Evolutionary conservation across 2,888 invertebrate genomes (phyloP).

Genomic region (Iselma pallidipennis): DNA sequence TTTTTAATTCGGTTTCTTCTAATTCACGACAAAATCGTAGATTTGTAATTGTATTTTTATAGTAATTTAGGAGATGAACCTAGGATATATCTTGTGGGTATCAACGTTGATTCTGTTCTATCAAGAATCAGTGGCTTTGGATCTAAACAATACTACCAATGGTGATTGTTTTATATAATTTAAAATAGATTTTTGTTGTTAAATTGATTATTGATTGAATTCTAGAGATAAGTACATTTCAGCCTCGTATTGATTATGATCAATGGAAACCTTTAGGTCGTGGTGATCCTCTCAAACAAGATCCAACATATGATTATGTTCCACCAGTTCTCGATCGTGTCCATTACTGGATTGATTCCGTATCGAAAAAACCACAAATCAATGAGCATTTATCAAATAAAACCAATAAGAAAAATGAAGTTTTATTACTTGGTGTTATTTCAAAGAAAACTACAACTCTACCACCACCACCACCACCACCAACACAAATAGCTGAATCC

Average conservation of each 20-base stretch:
- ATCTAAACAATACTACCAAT: not conserved
- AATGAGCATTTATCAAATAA: conserved; percentile 48
- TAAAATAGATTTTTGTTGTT: not conserved
- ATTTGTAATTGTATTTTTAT: not conserved
- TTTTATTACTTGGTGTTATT: conserved; percentile 70
- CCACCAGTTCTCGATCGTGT: conserved; percentile 79
- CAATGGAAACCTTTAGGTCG: conserved; percentile 84
- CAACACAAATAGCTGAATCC: conserved; percentile 41
- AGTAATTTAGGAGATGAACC: not conserved
- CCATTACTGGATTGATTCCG: conserved; percentile 78
- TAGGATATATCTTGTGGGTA: not conserved
- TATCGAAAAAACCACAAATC: conserved; percentile 62
- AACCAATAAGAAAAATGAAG: conserved; percentile 62
- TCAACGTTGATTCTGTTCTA: not conserved
- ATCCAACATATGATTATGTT: conserved; percentile 84
- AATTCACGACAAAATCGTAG: not conserved
- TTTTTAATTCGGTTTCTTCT: not conserved
- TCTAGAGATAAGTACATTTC: conserved; percentile 57
- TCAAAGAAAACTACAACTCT: conserved; percentile 68
- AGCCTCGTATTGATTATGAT: conserved; percentile 80
- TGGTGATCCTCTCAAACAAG: conserved; percentile 80
- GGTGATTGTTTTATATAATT: not conserved
- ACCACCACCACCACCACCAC: conserved; percentile 34
- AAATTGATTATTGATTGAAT: not conserved
- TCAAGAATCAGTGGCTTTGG: not conserved